phyloP scores from a whole-genome alignment of 2,113 vertebrate species.

The Lampris megalopsis region DNA sequence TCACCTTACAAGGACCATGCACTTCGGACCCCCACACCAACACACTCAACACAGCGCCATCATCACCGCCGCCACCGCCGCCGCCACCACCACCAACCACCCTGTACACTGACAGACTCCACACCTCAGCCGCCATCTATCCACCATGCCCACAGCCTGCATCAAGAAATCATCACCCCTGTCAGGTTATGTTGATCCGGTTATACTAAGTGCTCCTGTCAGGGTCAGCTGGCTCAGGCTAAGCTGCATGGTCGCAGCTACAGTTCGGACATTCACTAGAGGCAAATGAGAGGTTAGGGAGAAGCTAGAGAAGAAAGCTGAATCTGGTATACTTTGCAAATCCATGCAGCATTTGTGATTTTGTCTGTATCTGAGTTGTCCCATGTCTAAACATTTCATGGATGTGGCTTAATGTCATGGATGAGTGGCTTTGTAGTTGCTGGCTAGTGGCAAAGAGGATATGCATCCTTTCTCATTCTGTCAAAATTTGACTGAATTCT shows the following conservation, averaged over 20 bases:
- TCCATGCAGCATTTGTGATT: neutral
- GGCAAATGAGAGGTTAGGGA: constrained; percentile 6
- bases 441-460: constrained; percentile 56
- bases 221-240: constrained; percentile 39
- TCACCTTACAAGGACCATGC: constrained; percentile 57
- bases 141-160: constrained; percentile 31
- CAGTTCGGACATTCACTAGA: constrained; percentile 43
- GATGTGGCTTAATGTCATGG: constrained; percentile 53
- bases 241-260: constrained; percentile 28
- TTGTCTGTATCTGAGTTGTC: constrained; percentile 20
- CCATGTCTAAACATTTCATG: constrained; percentile 1
- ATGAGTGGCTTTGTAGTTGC: constrained; percentile 59
- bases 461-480: constrained; percentile 26
- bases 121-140: constrained; percentile 31
- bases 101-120: constrained; percentile 34
- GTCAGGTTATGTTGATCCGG: constrained; percentile 51
- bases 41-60: neutral
- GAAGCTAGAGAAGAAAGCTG: constrained; percentile 12
- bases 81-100: neutral
- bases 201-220: constrained; percentile 38
- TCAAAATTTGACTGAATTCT: constrained; percentile 35
- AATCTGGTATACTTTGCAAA: constrained; percentile 32
- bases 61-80: neutral
- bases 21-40: constrained; percentile 20
- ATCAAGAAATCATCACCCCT: constrained; percentile 75